Conservation (phyloP, 2,888 invertebrate species). For the Pachymerium ferrugineum region DNA sequence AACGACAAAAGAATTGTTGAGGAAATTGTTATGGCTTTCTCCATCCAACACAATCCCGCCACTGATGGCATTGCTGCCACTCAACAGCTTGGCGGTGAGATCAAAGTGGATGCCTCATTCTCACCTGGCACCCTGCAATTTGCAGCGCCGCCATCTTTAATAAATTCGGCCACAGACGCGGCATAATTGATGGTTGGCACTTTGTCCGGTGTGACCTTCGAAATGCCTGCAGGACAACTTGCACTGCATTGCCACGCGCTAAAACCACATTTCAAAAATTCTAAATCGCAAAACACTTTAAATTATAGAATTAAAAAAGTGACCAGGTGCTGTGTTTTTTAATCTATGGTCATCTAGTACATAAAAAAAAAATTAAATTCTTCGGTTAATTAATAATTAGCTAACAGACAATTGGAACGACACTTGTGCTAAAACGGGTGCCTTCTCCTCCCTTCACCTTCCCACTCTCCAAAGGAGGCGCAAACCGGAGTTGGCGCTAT, state of each 20-base stretch:
- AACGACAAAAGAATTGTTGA: not conserved
- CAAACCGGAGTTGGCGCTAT: constrained; percentile 27
- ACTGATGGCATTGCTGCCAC: constrained; percentile 32
- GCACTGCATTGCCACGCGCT: constrained; percentile 16
- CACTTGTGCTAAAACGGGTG: constrained; percentile 14
- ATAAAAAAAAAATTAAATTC: not conserved
- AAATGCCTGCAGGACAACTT: constrained; percentile 15
- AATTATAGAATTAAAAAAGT: not conserved
- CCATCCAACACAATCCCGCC: not conserved
- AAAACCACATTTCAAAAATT: not conserved
- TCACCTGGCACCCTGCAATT: constrained; percentile 32
- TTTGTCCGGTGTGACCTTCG: constrained; percentile 31
- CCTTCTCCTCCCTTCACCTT: not conserved
- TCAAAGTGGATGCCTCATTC: constrained; percentile 31
- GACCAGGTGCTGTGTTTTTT: not conserved
- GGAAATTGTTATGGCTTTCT: too few relatives aligned
- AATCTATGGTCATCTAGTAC: not conserved
- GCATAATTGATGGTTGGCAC: constrained; percentile 30
- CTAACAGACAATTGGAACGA: constrained; percentile 6
- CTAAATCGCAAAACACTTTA: not conserved
- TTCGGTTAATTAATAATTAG: not conserved
- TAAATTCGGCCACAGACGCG: constrained; percentile 31
- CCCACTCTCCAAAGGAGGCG: constrained; percentile 2
- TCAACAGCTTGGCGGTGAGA: constrained; percentile 26
- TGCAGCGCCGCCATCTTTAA: constrained; percentile 31